Evolutionary conservation across 2,797 vertebrate genomes (phyloP).

Genomic region (Myotis vivesi): DNA sequence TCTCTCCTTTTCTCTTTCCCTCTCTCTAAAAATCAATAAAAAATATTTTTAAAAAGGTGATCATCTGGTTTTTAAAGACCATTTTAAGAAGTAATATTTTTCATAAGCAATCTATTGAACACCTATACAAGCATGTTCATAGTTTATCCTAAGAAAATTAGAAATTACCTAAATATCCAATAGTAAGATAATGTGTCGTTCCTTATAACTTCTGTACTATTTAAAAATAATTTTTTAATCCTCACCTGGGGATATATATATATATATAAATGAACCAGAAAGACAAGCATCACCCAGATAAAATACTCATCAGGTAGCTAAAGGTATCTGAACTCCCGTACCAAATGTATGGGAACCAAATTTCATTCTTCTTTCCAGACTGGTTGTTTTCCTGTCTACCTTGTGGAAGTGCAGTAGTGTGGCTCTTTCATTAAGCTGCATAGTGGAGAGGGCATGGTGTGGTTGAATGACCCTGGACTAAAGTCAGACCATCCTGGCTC

Average conservation of each 20-base stretch:
- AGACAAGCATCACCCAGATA: neutral
- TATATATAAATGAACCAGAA: neutral
- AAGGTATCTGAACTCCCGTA: neutral
- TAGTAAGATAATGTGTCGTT: neutral
- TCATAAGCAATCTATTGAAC: conserved; percentile 28
- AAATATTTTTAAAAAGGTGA: neutral
- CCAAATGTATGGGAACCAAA: neutral
- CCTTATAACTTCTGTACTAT: neutral
- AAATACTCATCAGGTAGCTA: neutral
- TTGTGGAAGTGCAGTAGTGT: neutral
- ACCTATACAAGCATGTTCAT: neutral
- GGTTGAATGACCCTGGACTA: neutral
- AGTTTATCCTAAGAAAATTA: conserved; percentile 7
- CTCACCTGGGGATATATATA: neutral
- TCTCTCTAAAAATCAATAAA: neutral
- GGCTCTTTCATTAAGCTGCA: neutral
- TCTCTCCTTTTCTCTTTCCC: neutral
- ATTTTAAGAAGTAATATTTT: conserved; percentile 21
- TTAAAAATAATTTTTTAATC: neutral
- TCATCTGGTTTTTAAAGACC: neutral
- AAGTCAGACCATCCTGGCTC: neutral
- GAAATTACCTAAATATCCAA: neutral
- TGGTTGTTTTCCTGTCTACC: neutral
- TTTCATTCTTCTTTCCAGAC: neutral
- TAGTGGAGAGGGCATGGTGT: neutral